A percentile compares a stretch with the other conserved stretches of the same genome.
Evolutionary conservation across 2,113 vertebrate species (phyloP).

Genomic region (Hiodon alosoides): DNA sequence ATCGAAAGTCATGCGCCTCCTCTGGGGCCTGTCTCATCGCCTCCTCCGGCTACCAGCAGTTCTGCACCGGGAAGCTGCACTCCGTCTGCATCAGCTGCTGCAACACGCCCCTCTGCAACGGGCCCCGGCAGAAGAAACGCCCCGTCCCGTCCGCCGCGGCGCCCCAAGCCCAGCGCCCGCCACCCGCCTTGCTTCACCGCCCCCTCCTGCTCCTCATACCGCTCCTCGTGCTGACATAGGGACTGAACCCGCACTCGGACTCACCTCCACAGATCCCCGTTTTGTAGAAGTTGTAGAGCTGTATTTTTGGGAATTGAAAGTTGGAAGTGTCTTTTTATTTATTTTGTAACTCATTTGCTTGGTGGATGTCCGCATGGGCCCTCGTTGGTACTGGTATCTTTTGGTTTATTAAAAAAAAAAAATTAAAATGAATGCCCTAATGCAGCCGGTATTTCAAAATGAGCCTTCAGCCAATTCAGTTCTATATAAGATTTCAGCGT

Average conservation of each 20-base stretch:
- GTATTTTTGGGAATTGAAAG: background rate
- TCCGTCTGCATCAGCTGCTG: conserved; percentile 98
- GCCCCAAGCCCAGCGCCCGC: background rate
- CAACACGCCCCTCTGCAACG: conserved; percentile 92
- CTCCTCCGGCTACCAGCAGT: conserved; percentile 95
- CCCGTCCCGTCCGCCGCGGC: conserved; percentile 43
- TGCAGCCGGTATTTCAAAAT: no score
- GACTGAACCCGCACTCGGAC: conserved; percentile 23
- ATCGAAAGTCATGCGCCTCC: conserved; percentile 91
- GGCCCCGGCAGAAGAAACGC: conserved; percentile 76
- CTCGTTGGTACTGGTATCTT: background rate
- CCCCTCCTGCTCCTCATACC: conserved; percentile 39
- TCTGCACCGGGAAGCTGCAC: conserved; percentile 91
- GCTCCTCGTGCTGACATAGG: conserved; percentile 37
- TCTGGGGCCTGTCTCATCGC: conserved; percentile 92
- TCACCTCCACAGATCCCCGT: background rate
- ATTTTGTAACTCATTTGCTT: background rate
- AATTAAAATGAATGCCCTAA: no score
- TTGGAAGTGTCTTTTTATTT: background rate
- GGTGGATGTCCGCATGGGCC: background rate
- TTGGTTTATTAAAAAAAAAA: no score
- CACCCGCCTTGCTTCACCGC: accelerated
- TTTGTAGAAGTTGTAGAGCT: background rate
- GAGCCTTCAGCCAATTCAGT: no score
- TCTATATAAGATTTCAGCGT: no score